phyloP scores from a whole-genome alignment of 53 echinoderm and acorn worm genomes.

The Henricia sp. region DNA sequence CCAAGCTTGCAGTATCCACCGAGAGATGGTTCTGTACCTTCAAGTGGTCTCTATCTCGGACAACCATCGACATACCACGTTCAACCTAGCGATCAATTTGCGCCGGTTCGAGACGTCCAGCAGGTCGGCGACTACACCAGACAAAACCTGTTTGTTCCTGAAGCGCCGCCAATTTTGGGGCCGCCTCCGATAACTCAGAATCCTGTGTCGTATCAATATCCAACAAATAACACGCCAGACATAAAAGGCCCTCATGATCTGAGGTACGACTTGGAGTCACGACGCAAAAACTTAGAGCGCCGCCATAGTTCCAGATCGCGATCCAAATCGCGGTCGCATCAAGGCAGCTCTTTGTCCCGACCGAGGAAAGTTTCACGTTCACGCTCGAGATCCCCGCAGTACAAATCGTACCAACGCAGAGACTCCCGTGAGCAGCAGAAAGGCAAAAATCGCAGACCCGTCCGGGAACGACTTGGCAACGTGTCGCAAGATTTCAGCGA shows the following conservation, averaged over 20 bases:
- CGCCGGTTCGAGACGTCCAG: constrained; percentile 10
- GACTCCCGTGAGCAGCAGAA: constrained; percentile 8
- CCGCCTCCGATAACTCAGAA: not conserved
- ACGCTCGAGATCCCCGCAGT: not conserved
- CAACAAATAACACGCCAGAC: constrained; percentile 35
- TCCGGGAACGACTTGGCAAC: constrained; percentile 81
- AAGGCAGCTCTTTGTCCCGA: not conserved
- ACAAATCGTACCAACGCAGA: constrained; percentile 32
- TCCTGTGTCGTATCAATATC: constrained; percentile 50
- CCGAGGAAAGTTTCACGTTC: constrained; percentile 9
- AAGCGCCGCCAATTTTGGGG: not conserved
- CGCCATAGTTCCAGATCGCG: constrained; percentile 24
- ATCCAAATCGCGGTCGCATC: constrained; percentile 6
- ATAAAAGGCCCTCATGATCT: constrained; percentile 67
- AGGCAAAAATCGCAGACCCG: constrained; percentile 73
- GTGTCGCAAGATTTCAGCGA: not conserved
- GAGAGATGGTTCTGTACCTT: not conserved
- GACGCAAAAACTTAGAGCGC: constrained; percentile 69
- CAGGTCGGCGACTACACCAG: constrained; percentile 11
- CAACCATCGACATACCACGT: constrained; percentile 12
- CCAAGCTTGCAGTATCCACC: constrained; percentile 25
- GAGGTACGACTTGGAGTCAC: constrained; percentile 69
- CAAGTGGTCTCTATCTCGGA: constrained; percentile 11
- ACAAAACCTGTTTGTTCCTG: not conserved
- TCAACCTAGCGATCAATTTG: constrained; percentile 13